Evolutionary conservation across 2,888 invertebrate genomes (phyloP).

Genomic region (Megaustenia siamemsis): DNA sequence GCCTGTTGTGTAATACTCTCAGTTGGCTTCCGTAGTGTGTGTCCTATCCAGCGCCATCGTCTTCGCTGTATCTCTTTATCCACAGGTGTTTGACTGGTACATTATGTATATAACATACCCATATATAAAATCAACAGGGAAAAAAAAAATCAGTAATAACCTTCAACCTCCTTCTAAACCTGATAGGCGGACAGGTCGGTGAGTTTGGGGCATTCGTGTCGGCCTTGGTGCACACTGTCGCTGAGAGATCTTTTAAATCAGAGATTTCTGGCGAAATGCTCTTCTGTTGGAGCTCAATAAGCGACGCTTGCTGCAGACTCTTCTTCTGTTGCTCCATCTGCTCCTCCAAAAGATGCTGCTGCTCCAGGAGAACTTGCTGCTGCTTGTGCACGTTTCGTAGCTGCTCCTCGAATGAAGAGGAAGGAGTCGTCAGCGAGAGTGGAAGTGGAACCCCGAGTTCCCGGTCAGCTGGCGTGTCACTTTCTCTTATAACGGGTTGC

Average conservation of each 20-base stretch:
- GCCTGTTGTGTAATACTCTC: too few relatives aligned
- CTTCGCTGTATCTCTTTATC: too few relatives aligned
- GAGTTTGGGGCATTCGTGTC: not conserved
- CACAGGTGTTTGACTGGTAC: too few relatives aligned
- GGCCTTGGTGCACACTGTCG: not conserved
- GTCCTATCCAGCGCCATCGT: too few relatives aligned
- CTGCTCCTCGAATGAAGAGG: slow-evolving; percentile 12
- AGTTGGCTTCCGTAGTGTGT: too few relatives aligned
- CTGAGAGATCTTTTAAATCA: not conserved
- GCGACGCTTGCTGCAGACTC: not conserved
- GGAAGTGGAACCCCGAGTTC: not conserved
- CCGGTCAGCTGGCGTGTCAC: not conserved
- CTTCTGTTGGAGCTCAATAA: not conserved
- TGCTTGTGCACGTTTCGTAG: not conserved
- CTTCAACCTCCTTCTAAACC: slow-evolving; percentile 25
- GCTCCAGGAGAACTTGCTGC: slow-evolving; percentile 20
- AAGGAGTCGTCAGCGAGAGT: not conserved
- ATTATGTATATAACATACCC: too few relatives aligned
- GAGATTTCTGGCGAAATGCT: not conserved
- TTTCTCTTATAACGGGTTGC: not conserved
- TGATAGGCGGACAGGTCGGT: not conserved
- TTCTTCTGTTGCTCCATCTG: slow-evolving; percentile 16
- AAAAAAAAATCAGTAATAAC: not conserved
- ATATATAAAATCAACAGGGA: too few relatives aligned
- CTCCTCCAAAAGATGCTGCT: slow-evolving; percentile 9